Evolutionary conservation across 2,797 vertebrate genomes (phyloP), one percentile per base, ranked within the genome.

Genomic region (Cyclopterus lumpus): DNA sequence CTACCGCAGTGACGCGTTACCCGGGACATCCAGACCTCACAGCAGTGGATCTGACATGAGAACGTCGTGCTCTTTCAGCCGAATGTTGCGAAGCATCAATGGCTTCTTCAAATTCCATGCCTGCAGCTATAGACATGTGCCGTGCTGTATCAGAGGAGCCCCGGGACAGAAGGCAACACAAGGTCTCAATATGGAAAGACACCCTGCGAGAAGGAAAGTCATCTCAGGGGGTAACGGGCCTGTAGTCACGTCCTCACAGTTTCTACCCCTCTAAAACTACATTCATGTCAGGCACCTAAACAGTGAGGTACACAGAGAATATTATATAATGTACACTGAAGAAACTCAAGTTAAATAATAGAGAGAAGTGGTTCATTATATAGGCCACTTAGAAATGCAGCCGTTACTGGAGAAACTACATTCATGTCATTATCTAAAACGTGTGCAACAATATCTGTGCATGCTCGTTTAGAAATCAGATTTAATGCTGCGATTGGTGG

Each of bases 281-380:
- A 87, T 87, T 81, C 74, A 87, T 83, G 83, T 88, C 78, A 87
- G 51, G 70, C 71, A 71, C 57, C 38, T 24, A 24, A 62, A 55
- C 34, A 28, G 22, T 0, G 5, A 73, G 22, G 15, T 24, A 40
- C 18, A 79, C 38, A 59, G 36, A 71, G n/a, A 63, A 60, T 26
- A 46, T 3, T n/a, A n/a, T n/a, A n/a, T n/a, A n/a, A 38, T 14
- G 72, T 1, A 36, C 3, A 69, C 53, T 7, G 51, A 60, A 59
- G 26, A 28, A 73, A 49, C 54, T 0, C 14, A 22, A 14, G 28
- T 67, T 55, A 42, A 10, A n/a, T 10, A 72, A 63, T 10, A 63
- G 38, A 38, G 11, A 34, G 26, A 62, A 67, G 15, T 6, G 7
- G 12, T 64, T 36, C 30, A 60, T 55, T 18, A 16, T 16, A 8